Evolutionary conservation across 2,888 invertebrate species (phyloP).

Genomic region (Drosophila ezoana): DNA sequence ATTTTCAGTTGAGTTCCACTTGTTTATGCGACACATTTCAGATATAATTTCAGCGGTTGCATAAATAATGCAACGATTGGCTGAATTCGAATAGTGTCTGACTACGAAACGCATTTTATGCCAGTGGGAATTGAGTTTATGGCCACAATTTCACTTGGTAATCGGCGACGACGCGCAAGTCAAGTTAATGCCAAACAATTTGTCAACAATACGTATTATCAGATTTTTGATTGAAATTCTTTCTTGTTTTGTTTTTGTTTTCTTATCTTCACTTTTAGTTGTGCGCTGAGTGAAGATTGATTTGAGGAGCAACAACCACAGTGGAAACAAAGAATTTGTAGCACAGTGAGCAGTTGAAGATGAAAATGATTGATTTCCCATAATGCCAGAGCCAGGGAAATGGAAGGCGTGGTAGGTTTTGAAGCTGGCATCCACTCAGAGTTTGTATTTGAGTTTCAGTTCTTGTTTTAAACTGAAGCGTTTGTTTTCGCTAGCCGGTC

Average conservation of each 20-base stretch:
- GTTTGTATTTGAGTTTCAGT: constrained; percentile 67
- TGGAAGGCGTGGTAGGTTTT: background rate
- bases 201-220: constrained; percentile 71
- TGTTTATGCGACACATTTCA: constrained; percentile 36
- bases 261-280: constrained; percentile 30
- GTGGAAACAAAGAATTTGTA: constrained; percentile 38
- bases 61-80: constrained; percentile 42
- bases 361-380: constrained; percentile 74
- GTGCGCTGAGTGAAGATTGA: constrained; percentile 63
- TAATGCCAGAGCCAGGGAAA: constrained; percentile 45
- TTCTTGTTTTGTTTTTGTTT: constrained; percentile 14
- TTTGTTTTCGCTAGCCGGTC: constrained; percentile 36
- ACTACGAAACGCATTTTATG: background rate
- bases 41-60: constrained; percentile 26
- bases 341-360: constrained; percentile 64
- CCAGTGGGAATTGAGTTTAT: background rate
- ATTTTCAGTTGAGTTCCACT: constrained; percentile 8
- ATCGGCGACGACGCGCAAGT: constrained; percentile 29
- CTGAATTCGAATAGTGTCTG: constrained; percentile 13
- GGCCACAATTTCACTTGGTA: constrained; percentile 23
- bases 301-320: constrained; percentile 45
- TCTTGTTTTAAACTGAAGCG: constrained; percentile 54
- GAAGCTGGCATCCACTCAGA: constrained; percentile 16
- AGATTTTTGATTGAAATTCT: constrained; percentile 70
- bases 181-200: constrained; percentile 70